Conservation (phyloP, 1,140 invertebrate genomes). For the Trissolcus basalis region DNA sequence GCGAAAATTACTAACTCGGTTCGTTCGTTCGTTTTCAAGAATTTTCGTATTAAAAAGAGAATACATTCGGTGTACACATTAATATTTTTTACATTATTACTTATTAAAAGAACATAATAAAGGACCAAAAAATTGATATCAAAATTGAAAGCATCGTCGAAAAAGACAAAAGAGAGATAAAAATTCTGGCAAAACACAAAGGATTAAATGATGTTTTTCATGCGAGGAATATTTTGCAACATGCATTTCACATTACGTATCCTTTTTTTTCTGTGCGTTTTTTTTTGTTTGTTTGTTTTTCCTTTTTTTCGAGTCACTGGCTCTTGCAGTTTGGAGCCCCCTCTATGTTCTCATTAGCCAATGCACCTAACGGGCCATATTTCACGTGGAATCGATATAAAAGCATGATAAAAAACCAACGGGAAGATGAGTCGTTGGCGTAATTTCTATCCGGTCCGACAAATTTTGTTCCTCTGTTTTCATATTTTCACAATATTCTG, state of each 20-base stretch:
- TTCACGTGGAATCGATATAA: constrained; percentile 43
- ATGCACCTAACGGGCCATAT: constrained; percentile 30
- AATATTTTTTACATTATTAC: too few relatives aligned
- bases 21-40: too few relatives aligned
- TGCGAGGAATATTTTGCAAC: constrained; percentile 25
- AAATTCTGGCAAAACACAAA: constrained; percentile 1
- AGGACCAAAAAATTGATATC: too few relatives aligned
- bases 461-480: constrained; percentile 48
- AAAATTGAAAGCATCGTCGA: too few relatives aligned
- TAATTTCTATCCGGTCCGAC: constrained; percentile 46
- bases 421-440: constrained; percentile 31
- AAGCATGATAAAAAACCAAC: constrained; percentile 40
- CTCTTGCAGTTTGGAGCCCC: constrained; percentile 12
- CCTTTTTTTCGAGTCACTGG: not conserved
- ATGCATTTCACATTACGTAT: constrained; percentile 19
- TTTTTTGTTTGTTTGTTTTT: constrained; percentile 2
- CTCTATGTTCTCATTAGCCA: constrained; percentile 48
- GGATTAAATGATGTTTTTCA: constrained; percentile 11
- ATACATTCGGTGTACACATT: too few relatives aligned
- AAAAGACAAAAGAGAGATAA: too few relatives aligned
- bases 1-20: too few relatives aligned
- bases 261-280: constrained; percentile 9
- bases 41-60: too few relatives aligned
- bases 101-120: too few relatives aligned
- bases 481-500: constrained; percentile 35